Percentiles rank a stretch among this genome's conserved stretches.
phyloP scores from a whole-genome alignment of 2,113 vertebrate species.

The Thamnophis sirtalis region DNA sequence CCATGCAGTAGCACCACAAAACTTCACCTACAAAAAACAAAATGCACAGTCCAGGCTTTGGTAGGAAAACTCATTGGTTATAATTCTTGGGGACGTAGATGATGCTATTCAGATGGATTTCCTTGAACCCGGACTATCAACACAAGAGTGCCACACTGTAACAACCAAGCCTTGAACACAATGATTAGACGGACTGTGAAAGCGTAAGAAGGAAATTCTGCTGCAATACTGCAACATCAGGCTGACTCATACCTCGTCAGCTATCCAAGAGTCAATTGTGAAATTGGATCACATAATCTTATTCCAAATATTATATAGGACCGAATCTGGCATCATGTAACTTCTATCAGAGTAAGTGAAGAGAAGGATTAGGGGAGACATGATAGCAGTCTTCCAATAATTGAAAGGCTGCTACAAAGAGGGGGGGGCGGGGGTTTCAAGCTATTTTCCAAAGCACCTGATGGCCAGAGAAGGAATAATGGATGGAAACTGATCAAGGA shows the following conservation, averaged over 20 bases:
- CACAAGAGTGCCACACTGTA: background rate
- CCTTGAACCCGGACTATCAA: background rate
- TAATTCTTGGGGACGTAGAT: background rate
- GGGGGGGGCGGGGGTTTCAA: too few species aligned
- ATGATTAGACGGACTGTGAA: background rate
- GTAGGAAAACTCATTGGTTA: background rate
- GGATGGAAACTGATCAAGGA: too few species aligned
- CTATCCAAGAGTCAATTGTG: background rate
- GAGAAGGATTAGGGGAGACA: too few species aligned
- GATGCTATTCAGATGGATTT: background rate
- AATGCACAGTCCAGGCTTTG: background rate
- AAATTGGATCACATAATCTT: background rate
- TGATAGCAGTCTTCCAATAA: too few species aligned
- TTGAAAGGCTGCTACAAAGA: too few species aligned
- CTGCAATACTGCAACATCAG: background rate
- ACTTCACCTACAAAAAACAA: background rate
- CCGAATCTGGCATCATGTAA: background rate
- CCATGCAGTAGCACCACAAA: background rate
- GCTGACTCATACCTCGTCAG: background rate
- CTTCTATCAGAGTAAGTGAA: background rate
- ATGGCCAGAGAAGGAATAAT: too few species aligned
- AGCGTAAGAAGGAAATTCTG: background rate
- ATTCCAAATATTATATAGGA: background rate
- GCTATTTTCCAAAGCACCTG: too few species aligned
- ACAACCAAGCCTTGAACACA: background rate